These are phyloP conservation scores for Tinea trinotella DNA, from an alignment of 2,888 invertebrate genomes.

Conservation along the genomic window DNA sequence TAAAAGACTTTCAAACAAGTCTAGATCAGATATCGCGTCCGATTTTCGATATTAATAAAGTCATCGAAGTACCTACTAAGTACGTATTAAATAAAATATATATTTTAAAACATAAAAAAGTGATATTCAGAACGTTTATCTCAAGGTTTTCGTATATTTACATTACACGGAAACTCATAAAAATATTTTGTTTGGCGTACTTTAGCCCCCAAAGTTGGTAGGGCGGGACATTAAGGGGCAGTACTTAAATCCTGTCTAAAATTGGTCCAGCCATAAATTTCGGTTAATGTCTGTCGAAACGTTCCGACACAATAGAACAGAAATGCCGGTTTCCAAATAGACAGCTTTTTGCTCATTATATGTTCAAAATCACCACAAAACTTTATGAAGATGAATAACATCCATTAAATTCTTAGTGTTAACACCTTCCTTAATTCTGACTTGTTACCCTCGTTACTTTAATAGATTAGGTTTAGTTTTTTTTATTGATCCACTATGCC, in stretches of 20 bases:
- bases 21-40: too few species aligned
- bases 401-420: constrained; percentile 26
- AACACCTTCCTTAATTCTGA: constrained; percentile 26
- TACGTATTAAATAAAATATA: background rate
- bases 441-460: constrained; percentile 5
- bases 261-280: constrained; percentile 45
- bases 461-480: too few species aligned
- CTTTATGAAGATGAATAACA: constrained; percentile 30
- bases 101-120: background rate
- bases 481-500: too few species aligned
- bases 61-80: too few species aligned
- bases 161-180: constrained; percentile 16
- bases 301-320: constrained; percentile 39
- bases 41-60: too few species aligned
- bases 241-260: constrained; percentile 49
- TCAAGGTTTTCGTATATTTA: constrained; percentile 8
- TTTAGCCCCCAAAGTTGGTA: constrained; percentile 24
- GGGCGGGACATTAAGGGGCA: constrained; percentile 35
- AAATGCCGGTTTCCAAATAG: constrained; percentile 21
- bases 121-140: constrained; percentile 1
- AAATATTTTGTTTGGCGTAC: constrained; percentile 15
- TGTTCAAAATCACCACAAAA: constrained; percentile 34
- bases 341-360: constrained; percentile 24
- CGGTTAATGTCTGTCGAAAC: constrained; percentile 44
- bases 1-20: too few species aligned